Evolutionary conservation across 2,113 vertebrate species (phyloP).

Genomic region (Myiozetetes cayanensis): DNA sequence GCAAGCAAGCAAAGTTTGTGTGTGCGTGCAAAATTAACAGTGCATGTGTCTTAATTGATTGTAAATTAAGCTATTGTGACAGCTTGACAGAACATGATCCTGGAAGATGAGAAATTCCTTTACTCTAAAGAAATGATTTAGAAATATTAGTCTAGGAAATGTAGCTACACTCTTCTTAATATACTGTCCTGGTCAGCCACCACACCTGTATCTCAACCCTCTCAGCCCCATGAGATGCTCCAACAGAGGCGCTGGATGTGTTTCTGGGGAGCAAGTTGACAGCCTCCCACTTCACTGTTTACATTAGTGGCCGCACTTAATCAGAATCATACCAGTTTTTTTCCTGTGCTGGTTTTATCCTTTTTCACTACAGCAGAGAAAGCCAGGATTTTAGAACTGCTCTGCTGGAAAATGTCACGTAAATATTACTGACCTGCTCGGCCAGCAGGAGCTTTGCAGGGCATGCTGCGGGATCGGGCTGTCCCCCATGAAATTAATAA

Average conservation of each 20-base stretch:
- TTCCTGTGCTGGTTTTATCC: not conserved
- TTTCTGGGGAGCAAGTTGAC: not conserved
- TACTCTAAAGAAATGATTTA: not conserved
- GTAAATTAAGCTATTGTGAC: not conserved
- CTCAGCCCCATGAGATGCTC: rapidly evolving
- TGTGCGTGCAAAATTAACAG: not conserved
- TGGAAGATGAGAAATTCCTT: not conserved
- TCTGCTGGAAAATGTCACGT: constrained; percentile 29
- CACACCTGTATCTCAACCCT: rapidly evolving
- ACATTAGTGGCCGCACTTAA: not conserved
- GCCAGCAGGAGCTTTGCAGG: not conserved
- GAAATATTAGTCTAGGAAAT: not conserved
- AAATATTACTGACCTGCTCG: not conserved
- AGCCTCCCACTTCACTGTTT: not conserved
- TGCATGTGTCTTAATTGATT: not conserved
- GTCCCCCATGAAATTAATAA: not conserved
- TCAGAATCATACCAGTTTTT: not conserved
- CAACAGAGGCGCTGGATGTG: rapidly evolving
- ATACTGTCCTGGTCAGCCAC: not conserved
- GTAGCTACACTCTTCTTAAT: not conserved
- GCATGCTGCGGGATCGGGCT: not conserved
- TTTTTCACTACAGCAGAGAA: not conserved
- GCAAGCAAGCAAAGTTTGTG: not conserved
- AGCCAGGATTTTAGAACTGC: not conserved
- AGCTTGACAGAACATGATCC: not conserved